Conservation (phyloP, 1,140 invertebrate genomes). For the Wasmannia auropunctata region DNA sequence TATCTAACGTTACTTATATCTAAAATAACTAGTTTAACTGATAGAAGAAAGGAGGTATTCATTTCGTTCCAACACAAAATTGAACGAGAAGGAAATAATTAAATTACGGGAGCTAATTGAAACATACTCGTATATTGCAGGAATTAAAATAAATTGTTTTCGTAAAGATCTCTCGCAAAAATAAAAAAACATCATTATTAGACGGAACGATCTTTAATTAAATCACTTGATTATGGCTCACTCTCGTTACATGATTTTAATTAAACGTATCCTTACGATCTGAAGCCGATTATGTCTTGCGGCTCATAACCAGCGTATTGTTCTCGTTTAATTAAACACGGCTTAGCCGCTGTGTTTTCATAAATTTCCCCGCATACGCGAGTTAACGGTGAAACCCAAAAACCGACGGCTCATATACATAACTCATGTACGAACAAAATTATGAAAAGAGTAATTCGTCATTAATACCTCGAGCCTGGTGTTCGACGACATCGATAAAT, state of each 20-base stretch:
- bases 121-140: no score
- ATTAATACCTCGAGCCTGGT: neutral
- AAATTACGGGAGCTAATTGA: neutral
- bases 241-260: conserved; percentile 25
- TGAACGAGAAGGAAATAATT: neutral
- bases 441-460: neutral
- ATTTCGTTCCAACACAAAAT: neutral
- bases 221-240: neutral
- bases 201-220: conserved; percentile 11
- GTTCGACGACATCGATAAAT: conserved; percentile 20
- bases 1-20: neutral
- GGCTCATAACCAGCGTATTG: neutral
- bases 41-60: neutral
- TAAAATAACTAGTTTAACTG: neutral
- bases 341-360: conserved; percentile 25
- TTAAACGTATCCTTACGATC: conserved; percentile 41
- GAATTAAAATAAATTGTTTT: neutral
- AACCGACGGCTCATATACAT: neutral
- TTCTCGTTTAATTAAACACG: conserved; percentile 47
- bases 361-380: neutral
- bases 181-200: conserved; percentile 4
- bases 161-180: neutral
- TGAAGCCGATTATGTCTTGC: neutral
- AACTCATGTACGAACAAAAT: conserved; percentile 4
- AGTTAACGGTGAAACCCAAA: neutral